Evolutionary conservation across 2,797 vertebrate species (phyloP), one percentile per base, ranked within the genome.

Genomic region (Pachyuromys duprasi): DNA sequence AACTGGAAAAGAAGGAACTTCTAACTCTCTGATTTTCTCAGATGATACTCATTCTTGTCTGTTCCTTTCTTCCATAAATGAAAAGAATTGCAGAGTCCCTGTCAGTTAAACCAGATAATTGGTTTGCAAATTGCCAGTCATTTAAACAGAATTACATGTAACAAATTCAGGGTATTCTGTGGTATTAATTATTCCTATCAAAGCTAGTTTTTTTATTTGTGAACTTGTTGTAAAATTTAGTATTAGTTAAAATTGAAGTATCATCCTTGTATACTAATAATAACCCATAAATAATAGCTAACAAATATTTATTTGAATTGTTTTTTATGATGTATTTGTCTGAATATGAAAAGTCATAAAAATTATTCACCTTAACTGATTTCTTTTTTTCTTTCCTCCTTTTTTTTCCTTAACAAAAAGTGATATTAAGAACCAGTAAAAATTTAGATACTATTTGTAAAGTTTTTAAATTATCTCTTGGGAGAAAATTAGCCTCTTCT

Each of bases 261-360:
- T 63, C 7, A 60, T 1, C 2, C 0, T 78, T 81, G n/a, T n/a
- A 3, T 80, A 33, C 14, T 75, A 80, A 89, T 49, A 65, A 60
- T 42, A 93, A 62, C 5, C 26, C 3, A 2, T 75, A 20, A 67
- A 67, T 11, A 63, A 80, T 28, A 83, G 65, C 18, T 81, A 70
- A 67, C 8, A 83, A 88, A 20, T 81, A 57, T 26, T 89, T 80
- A 67, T 62, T 95, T 86, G 4, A 83, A 87, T n/a, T n/a, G n/a
- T n/a, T n/a, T n/a, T n/a, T 90, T 76, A 63, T 74, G 82, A 55
- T 95, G 62, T 11, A 45, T 75, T 79, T 94, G 24, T 62, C 81
- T 79, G 53, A 76, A 86, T 76, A 49, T 84, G 18, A 96, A 74
- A 82, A 82, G 60, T 91, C 65, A 33, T 28, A 75, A 92, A 26